Evolutionary conservation across 2,113 vertebrate species (phyloP), one percentile per base, ranked within the genome.

Genomic region (Ploceus nigricollis): DNA sequence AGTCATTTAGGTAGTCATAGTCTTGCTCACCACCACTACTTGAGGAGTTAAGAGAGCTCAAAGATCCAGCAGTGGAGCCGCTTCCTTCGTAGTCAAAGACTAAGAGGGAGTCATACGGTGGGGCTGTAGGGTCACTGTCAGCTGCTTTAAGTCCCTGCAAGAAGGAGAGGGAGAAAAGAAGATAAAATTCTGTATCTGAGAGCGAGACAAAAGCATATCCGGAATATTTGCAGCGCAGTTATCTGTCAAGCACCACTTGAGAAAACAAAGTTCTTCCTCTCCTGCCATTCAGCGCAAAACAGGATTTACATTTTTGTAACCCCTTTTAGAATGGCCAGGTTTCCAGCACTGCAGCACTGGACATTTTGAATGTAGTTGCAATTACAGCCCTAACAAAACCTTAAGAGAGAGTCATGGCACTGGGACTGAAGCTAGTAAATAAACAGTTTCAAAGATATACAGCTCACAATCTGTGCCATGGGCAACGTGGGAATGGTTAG

Each of bases 1-100:
- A 99, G 97, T 99, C 99, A 95, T 99, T 99, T 98, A 99, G 99
- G 98, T 99, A 99, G 98, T 99, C 99, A 98, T 99, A 99, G 98
- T 99, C 99, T 98, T 99, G 99, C 98, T 99, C 99, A 7, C 99
- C 99, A 58, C 99, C 99, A 91, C 99, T 99, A 98, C 99, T 99
- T 76, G 99, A 99, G 63, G 99, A 99, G 97, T 99, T 99, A 93
- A 99, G 99, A 69, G 99, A 99, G 98, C 99, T 99, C 97, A 99
- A 98, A 75, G 99, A 99, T 72, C 99, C 99, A 11, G 99, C 99
- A 3, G 99, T 99, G 93, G 99, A 99, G 89, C 99, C 99, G 5
- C 99, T 99, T 96, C 99, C 99, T 97, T 99, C 99, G 19, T 99
- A 99, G 97, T 99, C 99, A 81, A 99, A 99, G 96, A 99, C 99